phyloP scores from a whole-genome alignment of 2,888 invertebrate genomes.

The Hipparchia sbordonii region DNA sequence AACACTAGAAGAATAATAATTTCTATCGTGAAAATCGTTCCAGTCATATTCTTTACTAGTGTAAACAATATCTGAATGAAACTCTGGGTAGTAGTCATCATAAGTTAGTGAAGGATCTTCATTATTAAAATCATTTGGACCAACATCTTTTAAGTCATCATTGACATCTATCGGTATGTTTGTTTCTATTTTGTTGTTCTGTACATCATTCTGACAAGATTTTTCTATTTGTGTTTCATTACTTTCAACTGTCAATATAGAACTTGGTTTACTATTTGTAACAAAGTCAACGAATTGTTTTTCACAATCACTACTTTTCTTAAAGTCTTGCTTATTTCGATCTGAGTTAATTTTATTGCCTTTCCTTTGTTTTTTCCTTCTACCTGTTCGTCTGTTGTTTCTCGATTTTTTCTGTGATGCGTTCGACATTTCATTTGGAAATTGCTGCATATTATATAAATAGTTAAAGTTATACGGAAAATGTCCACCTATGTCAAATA shows the following conservation, averaged over 20 bases:
- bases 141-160: conserved; percentile 34
- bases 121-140: background rate
- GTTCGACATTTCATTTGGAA: conserved; percentile 22
- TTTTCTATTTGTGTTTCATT: background rate
- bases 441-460: conserved; percentile 40
- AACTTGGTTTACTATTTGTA: background rate
- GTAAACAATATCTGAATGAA: conserved; percentile 54
- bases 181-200: background rate
- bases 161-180: background rate
- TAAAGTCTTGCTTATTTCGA: conserved; percentile 6
- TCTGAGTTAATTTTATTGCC: conserved; percentile 7
- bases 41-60: conserved; percentile 51
- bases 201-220: conserved; percentile 23
- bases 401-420: conserved; percentile 32
- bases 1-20: conserved; percentile 57
- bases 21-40: conserved; percentile 53
- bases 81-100: conserved; percentile 69
- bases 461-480: conserved; percentile 44
- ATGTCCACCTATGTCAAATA: conserved; percentile 10
- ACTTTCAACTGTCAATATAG: background rate
- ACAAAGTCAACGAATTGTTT: conserved; percentile 23
- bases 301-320: conserved; percentile 7
- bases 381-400: conserved; percentile 28
- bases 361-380: conserved; percentile 22
- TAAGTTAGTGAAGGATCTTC: conserved; percentile 49